Evolutionary conservation across 2,797 vertebrate genomes (phyloP), one percentile per base, ranked within the genome.

Genomic region (Amphiprion clarkii): DNA sequence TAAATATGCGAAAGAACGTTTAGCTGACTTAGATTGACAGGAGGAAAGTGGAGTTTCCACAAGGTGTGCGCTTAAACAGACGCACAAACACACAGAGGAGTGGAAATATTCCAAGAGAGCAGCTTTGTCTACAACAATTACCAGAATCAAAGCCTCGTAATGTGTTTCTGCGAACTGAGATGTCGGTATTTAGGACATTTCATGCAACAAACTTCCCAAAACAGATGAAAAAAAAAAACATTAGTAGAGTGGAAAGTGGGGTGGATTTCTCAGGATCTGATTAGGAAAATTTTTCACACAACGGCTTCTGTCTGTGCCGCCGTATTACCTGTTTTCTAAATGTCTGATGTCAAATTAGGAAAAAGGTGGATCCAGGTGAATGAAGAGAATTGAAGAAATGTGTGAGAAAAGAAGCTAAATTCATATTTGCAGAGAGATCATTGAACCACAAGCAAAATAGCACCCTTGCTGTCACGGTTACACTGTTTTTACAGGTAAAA

Each of bases 11-110:
- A 44, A 13, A 31, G 53, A 66, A 74, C 76, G 78, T 52, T 80
- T 76, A 71, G 48, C 67, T 79, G 58, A 81, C 81, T 74, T 36
- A 80, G 76, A 89, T 17, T 86, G 89, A 88, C 84, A 83, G 76
- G 69, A 86, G 76, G 64, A 79, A 90, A 88, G 83, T 82, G 76
- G 71, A 91, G 82, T 92, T 92, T 91, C 90, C 88, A 88, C 80
- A 71, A 68, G 52, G 66, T 75, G 54, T 40, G 76, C 42, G 67
- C 55, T 75, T 51, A 68, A 25, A 46, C 61, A 19, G 58, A 59
- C 55, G 68, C 54, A 61, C 48, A 71, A 31, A 65, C 63, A 72
- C 48, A 68, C 17, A 56, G 21, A 36, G 52, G 40, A 80, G 66
- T 89, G 84, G 85, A 89, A 88, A 88, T 62, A 67, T 74, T 81